A percentile compares a stretch with the other conserved stretches of the same genome.
phyloP scores from a whole-genome alignment of 1,140 invertebrate species.

The Drosophila melanogaster region DNA sequence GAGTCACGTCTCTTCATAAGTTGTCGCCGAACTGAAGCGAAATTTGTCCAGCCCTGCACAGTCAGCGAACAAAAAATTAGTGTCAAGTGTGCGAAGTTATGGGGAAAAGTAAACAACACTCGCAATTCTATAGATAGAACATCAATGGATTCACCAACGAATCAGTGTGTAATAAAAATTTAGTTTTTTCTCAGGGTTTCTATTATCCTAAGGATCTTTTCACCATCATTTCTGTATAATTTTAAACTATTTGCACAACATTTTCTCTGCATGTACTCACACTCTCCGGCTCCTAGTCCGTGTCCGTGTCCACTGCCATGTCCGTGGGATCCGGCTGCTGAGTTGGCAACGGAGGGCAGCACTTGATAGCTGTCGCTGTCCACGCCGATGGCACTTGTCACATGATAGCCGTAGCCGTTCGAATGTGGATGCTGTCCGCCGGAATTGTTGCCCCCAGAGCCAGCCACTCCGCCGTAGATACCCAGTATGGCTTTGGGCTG shows the following conservation, averaged over 20 bases:
- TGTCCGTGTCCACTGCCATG: conserved; percentile 45
- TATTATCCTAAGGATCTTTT: too few relatives aligned
- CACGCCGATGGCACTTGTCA: conserved; percentile 82
- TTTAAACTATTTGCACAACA: background rate
- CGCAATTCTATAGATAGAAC: background rate
- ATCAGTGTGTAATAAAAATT: background rate
- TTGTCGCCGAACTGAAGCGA: conserved; percentile 24
- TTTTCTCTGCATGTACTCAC: conserved; percentile 55
- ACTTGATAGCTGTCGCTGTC: conserved; percentile 84
- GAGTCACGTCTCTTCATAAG: conserved; percentile 47
- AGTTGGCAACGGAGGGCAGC: conserved; percentile 67
- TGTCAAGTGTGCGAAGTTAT: background rate
- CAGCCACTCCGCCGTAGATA: conserved; percentile 51
- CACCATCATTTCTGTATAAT: too few relatives aligned
- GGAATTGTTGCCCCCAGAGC: conserved; percentile 11
- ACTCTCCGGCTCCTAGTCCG: conserved; percentile 61
- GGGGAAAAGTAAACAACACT: background rate
- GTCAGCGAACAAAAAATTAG: background rate
- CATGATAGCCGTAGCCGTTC: conserved; percentile 83
- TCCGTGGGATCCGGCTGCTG: conserved; percentile 40
- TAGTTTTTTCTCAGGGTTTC: too few relatives aligned
- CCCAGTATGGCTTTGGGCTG: conserved; percentile 51
- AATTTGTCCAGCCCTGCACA: conserved; percentile 14
- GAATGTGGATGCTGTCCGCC: conserved; percentile 46
- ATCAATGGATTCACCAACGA: background rate